phyloP scores from a whole-genome alignment of 2,113 vertebrate species.

The Zosterops hypoxanthus region DNA sequence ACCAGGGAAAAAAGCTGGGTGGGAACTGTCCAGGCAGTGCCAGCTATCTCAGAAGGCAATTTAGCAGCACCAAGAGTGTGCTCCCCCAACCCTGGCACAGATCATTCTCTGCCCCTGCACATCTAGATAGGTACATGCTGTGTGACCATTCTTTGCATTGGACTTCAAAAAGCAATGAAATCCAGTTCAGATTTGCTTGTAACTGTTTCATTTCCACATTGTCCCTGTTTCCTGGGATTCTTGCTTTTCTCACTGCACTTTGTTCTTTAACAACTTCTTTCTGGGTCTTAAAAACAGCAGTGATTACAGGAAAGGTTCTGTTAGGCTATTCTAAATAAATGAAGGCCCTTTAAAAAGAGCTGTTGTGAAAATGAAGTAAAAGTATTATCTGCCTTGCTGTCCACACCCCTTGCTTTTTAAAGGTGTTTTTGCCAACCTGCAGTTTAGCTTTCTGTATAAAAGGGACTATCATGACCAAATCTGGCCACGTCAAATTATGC shows the following conservation, averaged over 20 bases:
- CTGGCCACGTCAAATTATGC: neutral
- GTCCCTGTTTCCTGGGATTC: neutral
- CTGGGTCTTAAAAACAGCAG: neutral
- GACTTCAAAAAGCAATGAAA: neutral
- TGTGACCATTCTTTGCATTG: neutral
- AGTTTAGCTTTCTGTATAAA: neutral
- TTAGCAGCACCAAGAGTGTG: neutral
- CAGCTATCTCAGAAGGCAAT: neutral
- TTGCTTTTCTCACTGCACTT: neutral
- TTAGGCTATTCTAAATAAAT: neutral
- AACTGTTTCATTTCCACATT: neutral
- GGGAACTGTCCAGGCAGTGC: neutral
- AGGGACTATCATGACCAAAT: neutral
- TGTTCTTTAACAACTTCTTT: neutral
- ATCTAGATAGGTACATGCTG: neutral
- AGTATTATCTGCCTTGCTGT: neutral
- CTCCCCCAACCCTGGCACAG: accelerated
- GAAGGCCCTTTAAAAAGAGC: neutral
- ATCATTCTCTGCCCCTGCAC: neutral
- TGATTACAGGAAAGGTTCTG: neutral
- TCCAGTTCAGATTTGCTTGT: neutral
- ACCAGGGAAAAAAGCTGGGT: neutral
- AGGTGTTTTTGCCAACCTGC: neutral
- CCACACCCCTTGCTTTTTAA: neutral
- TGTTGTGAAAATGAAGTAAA: neutral